These are phyloP conservation scores for Rousettus madagascariensis DNA, from an alignment of 2,797 vertebrate species.

Conservation along the genomic window DNA sequence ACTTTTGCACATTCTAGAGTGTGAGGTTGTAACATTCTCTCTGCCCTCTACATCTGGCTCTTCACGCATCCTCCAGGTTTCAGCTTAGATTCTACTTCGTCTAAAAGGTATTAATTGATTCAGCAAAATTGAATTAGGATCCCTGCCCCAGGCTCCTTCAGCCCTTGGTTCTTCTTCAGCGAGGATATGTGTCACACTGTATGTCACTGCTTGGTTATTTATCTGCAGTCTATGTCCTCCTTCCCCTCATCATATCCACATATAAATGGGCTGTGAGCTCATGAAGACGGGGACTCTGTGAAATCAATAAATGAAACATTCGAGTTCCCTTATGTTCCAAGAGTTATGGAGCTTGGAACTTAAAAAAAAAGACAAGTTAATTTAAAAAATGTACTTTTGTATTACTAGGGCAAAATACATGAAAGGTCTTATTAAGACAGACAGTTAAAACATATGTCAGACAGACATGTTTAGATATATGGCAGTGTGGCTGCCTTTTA, in stretches of 20 bases:
- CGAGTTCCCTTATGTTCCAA: background rate
- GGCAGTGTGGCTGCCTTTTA: background rate
- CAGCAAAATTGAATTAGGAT: background rate
- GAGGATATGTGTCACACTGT: background rate
- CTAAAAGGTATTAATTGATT: background rate
- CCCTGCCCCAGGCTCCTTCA: background rate
- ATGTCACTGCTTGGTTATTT: background rate
- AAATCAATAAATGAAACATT: background rate
- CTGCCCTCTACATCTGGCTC: background rate
- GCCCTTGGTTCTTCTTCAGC: background rate
- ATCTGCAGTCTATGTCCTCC: background rate
- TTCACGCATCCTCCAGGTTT: background rate
- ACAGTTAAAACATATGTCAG: background rate
- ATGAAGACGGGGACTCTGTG: background rate
- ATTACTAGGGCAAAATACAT: background rate
- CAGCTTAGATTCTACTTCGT: background rate
- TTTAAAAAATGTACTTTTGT: background rate
- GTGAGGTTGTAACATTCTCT: fast-evolving
- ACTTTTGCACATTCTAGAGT: background rate
- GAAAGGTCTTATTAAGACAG: background rate
- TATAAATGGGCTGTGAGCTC: background rate
- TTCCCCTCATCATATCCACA: background rate
- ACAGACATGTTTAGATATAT: background rate
- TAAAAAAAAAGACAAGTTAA: background rate
- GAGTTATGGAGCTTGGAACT: background rate